Evolutionary conservation across 2,113 vertebrate genomes (phyloP), one percentile per base, ranked within the genome.

Genomic region (Odocoileus hemionus): DNA sequence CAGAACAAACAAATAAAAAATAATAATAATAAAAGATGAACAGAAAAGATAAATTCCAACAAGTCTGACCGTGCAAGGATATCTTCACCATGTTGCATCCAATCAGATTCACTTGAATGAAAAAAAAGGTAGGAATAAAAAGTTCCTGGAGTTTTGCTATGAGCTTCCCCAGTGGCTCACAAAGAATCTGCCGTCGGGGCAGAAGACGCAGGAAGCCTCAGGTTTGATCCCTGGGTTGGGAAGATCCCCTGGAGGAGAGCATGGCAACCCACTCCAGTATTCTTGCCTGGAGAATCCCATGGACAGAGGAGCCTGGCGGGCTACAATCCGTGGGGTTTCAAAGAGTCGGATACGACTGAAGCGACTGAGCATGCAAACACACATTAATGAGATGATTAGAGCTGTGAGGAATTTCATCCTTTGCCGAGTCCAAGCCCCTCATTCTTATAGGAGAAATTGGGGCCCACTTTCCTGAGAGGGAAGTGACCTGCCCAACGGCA

Each of bases 151-250:
- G 76, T 86, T 95, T 86, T 67, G 28, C 54, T 74, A 13, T 74
- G 39, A 74, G 19, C 36, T 74, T 39, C 67, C 19, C 19, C 19
- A 39, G n/a, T 39, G 67, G 19, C 67, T 74, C n/a, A 39, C 19
- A 74, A 36, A 74, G n/a, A 74, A 74, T 25, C 67, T 0, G 19
- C 36, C 19, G 6, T 5, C 0, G 0, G 23, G 36, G 36, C n/a
- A 39, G 64, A 74, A 74, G 21, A 74, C 25, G 67, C 10, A 74
- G 67, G 67, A 70, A 36, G 19, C 67, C 67, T 74, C 67, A 74
- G 67, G 67, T 74, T 39, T 39, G 67, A 23, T 39, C 19, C 67
- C 67, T 74, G n/a, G n/a, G 6, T 39, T 19, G 19, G 67, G 19
- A 39, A 39, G n/a, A 74, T 74, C 11, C 2, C 67, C 33, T 39